A percentile compares a stretch with the other conserved stretches of the same genome.
Conservation (phyloP, 2,888 invertebrate genomes). For the Rapana venosa region DNA sequence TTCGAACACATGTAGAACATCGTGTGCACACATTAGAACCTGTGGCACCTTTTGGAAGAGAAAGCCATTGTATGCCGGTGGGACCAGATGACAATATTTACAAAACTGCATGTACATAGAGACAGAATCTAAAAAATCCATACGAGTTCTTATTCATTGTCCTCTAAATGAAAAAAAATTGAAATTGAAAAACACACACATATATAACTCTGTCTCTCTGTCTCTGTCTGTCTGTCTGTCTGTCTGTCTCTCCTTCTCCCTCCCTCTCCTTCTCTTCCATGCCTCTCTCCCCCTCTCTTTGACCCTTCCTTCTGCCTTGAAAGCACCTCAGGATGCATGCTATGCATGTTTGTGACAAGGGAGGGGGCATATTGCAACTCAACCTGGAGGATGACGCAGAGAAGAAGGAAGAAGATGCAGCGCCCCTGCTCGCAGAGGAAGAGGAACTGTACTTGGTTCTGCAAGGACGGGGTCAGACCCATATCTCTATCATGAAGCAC, state of each 20-base stretch:
- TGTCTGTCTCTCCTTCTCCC: neutral
- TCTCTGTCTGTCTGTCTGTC: neutral
- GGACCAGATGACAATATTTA: too few species aligned
- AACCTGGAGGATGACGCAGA: neutral
- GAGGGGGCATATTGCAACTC: conserved; percentile 6
- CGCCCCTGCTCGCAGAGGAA: neutral
- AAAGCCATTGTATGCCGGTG: too few species aligned
- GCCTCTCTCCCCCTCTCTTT: neutral
- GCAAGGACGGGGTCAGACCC: conserved; percentile 9
- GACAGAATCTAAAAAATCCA: too few species aligned
- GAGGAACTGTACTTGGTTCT: conserved; percentile 39
- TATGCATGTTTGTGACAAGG: neutral
- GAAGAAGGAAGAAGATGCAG: neutral
- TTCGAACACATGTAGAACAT: too few species aligned
- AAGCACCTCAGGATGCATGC: too few species aligned
- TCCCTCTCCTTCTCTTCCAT: neutral
- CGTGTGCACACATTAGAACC: too few species aligned
- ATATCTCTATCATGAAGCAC: conserved; percentile 30
- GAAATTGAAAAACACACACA: too few species aligned
- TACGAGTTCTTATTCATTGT: too few species aligned
- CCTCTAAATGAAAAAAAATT: too few species aligned
- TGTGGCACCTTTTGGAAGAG: too few species aligned
- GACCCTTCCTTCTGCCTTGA: too few species aligned
- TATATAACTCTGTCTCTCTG: neutral
- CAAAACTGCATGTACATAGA: too few species aligned